Base-by-base conservation (phyloP, 37 sponge, comb jelly and placozoan genomes). In the Haliclona indistincta region DNA sequence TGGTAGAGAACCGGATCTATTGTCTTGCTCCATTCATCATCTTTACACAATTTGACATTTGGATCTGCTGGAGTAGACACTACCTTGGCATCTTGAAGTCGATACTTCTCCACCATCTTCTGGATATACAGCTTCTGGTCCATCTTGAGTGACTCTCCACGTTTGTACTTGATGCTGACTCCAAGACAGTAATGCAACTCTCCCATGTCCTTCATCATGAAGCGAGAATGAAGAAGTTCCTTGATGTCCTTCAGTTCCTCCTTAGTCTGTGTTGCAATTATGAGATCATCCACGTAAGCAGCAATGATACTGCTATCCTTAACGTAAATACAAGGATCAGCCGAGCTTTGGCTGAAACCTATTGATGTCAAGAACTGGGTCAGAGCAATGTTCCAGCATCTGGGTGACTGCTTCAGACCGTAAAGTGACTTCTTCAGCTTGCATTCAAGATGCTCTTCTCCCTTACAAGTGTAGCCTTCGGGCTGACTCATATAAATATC, bases 401-500 rank as follows among this genome's bases (percentile, higher is more conserved):
- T 39, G 35, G 83, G 64, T 34, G 64, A 60, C 40, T 87, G 88
- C 64, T 89, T 89, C 33, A 89, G 62, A 3, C 90, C 90, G 62
- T 89, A 83, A 36, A 89, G 32, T 36, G 81, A 80, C 38, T 75
- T 65, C 73, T 88, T 88, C 55, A 88, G 61, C 55, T 30, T 63
- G 60, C 83, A 82, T 3, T 77, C 83, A 19, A 87, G 42, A 41
- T 87, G 64, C 75, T 88, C 83, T 61, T 88, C 47, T 25, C 80
- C 81, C 17, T 81, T 53, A 28, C 17, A 56, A n/a, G 58, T 65
- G 75, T 81, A 87, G 73, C 88, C 74, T 71, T 87, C 81, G 8
- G 81, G 88, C 54, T 87, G 81, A 36, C 63, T 81, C 88, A 75
- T 88, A 68, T 71, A 88, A 23, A 88, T 74, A 41, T 73, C 86